Evolutionary conservation across 2,113 vertebrate genomes (phyloP).

Genomic region (Poeciliopsis occidentalis): DNA sequence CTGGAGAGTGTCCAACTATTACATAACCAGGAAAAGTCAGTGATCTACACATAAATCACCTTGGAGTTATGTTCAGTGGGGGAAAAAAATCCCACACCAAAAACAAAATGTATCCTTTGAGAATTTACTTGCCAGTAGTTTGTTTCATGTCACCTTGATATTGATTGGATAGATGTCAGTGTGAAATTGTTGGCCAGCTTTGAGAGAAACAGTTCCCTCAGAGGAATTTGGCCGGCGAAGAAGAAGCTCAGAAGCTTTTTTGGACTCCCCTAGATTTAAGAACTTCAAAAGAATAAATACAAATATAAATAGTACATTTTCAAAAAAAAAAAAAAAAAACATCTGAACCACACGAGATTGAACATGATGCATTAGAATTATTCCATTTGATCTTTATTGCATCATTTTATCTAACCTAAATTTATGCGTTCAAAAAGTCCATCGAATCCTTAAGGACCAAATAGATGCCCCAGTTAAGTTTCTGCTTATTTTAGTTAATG

Average conservation of each 20-base stretch:
- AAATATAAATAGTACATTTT: constrained; percentile 6
- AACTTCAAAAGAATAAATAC: constrained; percentile 16
- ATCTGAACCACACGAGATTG: constrained; percentile 2
- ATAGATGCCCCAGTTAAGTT: neutral
- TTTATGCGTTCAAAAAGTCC: neutral
- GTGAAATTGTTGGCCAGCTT: constrained; percentile 37
- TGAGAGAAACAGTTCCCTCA: constrained; percentile 21
- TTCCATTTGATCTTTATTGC: neutral
- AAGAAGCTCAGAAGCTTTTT: constrained; percentile 21
- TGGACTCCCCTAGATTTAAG: constrained; percentile 23
- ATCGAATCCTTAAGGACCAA: neutral
- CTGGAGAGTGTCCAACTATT: constrained; percentile 12
- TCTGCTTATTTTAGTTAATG: neutral
- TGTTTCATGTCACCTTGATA: constrained; percentile 43
- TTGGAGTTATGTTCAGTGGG: constrained; percentile 21
- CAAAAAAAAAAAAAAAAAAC: neutral
- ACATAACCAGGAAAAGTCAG: constrained; percentile 30
- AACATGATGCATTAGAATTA: neutral
- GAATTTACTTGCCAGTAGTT: constrained; percentile 27
- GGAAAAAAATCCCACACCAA: constrained; percentile 20
- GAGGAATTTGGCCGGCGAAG: constrained; percentile 13
- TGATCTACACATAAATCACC: constrained; percentile 31
- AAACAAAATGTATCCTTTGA: neutral
- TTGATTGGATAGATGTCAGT: constrained; percentile 41
- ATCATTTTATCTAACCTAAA: constrained; percentile 1